Percentiles rank a stretch among this genome's conserved stretches.
Conservation (phyloP, 2,888 invertebrate species). For the Quadriops clusia region DNA sequence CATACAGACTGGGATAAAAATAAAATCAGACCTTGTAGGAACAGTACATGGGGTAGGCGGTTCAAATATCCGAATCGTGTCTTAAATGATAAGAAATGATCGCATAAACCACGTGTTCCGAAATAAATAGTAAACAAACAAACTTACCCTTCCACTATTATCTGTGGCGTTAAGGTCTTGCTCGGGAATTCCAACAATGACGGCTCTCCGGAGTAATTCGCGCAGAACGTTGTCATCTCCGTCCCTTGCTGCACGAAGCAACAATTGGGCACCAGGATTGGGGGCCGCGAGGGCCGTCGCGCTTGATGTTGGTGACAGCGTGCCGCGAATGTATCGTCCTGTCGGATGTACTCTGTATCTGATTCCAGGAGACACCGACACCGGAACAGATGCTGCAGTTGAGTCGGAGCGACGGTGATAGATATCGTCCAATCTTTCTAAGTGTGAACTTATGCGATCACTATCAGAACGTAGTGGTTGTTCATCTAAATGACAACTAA, state of each 20-base stretch:
- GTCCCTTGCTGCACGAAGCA: conserved; percentile 43
- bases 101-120: neutral
- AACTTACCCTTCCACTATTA: conserved; percentile 46
- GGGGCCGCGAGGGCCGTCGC: conserved; percentile 27
- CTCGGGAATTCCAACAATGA: conserved; percentile 32
- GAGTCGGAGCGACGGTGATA: conserved; percentile 3
- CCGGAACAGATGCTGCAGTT: conserved; percentile 18
- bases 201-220: conserved; percentile 35
- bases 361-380: conserved; percentile 29
- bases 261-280: conserved; percentile 29
- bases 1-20: too few relatives aligned
- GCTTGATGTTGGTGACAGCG: conserved; percentile 36
- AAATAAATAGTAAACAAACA: conserved; percentile 11
- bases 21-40: too few relatives aligned
- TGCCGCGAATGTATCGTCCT: conserved; percentile 33
- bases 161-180: conserved; percentile 44
- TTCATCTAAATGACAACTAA: conserved; percentile 21
- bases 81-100: conserved; percentile 1
- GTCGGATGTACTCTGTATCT: conserved; percentile 32
- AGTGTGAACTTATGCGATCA: conserved; percentile 7
- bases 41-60: conserved; percentile 20
- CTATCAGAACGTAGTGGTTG: conserved; percentile 3
- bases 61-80: conserved; percentile 1
- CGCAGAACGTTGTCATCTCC: conserved; percentile 39
- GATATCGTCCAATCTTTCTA: conserved; percentile 5